Percentiles rank a stretch among this genome's conserved stretches.
phyloP scores from a whole-genome alignment of 2,797 vertebrate genomes.

The Pteronotus mesoamericanus region DNA sequence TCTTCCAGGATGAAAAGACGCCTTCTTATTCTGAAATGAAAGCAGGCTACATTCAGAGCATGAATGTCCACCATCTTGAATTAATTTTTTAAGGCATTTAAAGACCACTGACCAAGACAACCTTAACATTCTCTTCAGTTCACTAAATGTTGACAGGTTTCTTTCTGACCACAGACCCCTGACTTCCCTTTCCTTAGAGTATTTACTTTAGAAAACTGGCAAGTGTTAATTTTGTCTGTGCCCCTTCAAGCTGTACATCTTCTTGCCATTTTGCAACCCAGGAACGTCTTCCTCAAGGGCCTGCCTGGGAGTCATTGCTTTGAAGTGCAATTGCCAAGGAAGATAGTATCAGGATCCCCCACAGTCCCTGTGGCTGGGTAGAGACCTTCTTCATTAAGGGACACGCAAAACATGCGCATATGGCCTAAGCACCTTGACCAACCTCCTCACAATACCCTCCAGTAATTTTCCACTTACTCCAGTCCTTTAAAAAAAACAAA shows the following conservation, averaged over 20 bases:
- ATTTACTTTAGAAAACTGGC: neutral
- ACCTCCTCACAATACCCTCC: neutral
- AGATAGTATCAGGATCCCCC: neutral
- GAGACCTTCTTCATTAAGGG: neutral
- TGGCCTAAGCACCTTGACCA: neutral
- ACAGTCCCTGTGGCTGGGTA: neutral
- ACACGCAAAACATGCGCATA: neutral
- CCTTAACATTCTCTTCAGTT: neutral
- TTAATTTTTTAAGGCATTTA: neutral
- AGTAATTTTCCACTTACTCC: neutral
- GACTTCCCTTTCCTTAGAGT: neutral
- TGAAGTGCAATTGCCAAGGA: neutral
- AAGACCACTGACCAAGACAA: neutral
- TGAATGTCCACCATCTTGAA: neutral
- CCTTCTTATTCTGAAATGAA: neutral
- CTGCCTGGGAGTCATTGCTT: neutral
- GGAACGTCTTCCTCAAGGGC: neutral
- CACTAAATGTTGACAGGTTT: neutral
- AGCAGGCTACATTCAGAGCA: neutral
- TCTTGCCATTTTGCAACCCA: neutral
- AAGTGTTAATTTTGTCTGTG: neutral
- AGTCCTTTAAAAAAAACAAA: too few relatives aligned
- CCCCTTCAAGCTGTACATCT: neutral
- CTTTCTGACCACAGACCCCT: neutral
- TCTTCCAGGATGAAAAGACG: neutral